Evolutionary conservation across 2,113 vertebrate species (phyloP).

Genomic region (Cephalopholis sonnerati): DNA sequence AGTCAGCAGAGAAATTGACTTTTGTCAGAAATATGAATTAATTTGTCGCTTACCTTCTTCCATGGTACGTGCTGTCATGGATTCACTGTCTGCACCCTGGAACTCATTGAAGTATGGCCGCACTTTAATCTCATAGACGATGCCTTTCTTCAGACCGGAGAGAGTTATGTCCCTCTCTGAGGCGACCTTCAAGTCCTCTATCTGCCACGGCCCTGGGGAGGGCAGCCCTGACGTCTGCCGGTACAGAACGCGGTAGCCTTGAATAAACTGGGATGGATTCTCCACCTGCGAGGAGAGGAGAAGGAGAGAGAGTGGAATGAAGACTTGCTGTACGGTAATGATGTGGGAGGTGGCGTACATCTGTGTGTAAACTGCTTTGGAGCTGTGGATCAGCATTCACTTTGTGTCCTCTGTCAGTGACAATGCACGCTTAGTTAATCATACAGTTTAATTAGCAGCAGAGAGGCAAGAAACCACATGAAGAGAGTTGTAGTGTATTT

Average conservation of each 20-base stretch:
- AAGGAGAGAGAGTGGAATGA: slow-evolving; percentile 24
- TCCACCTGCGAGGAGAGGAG: slow-evolving; percentile 87
- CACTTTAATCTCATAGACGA: slow-evolving; percentile 95
- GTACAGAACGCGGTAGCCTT: slow-evolving; percentile 94
- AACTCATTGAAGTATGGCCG: slow-evolving; percentile 98
- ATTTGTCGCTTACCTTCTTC: slow-evolving; percentile 90
- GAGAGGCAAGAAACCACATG: slow-evolving; percentile 15
- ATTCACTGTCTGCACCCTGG: slow-evolving; percentile 96
- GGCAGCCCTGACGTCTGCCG: slow-evolving; percentile 92
- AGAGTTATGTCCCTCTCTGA: slow-evolving; percentile 91
- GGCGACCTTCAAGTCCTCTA: slow-evolving; percentile 91
- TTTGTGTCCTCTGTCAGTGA: slow-evolving; percentile 21
- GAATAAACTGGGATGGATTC: slow-evolving; percentile 95
- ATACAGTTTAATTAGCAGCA: slow-evolving; percentile 43
- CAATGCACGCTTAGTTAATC: slow-evolving; percentile 41
- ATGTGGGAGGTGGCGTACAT: slow-evolving; percentile 33
- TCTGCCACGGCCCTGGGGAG: slow-evolving; percentile 89
- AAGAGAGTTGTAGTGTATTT: slow-evolving; percentile 5
- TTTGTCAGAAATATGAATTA: slow-evolving; percentile 24
- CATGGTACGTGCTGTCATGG: slow-evolving; percentile 93
- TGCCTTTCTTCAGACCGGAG: slow-evolving; percentile 90
- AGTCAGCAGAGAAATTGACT: slow-evolving; percentile 20
- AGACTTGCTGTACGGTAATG: slow-evolving; percentile 24
- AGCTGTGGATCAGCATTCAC: slow-evolving; percentile 43
- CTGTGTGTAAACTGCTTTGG: slow-evolving; percentile 38